Base-by-base conservation (phyloP, 2,888 invertebrate genomes). In the Pollenia labialis region DNA sequence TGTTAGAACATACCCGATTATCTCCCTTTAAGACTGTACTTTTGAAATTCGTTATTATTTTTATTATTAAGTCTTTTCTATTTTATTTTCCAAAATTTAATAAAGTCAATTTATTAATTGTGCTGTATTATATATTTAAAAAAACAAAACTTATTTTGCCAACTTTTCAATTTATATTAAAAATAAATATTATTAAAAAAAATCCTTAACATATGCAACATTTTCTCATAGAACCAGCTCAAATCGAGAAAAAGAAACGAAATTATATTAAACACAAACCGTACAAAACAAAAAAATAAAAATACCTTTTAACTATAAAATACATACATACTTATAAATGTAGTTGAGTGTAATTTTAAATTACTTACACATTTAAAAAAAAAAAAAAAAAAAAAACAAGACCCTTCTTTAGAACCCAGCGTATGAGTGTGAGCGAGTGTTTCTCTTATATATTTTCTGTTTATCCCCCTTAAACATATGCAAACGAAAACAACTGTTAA, bases 151-250 rank as follows among this genome's bases (percentile, higher is more conserved):
- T 42, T 60, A 8, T 60, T 69, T 69, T 40, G 40, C 3, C 3
- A 64, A 84, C 66, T 81, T 68, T 75, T 52, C n/a, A 58, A 52
- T 52, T 75, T 23, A 82, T 69, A 64, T 81, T 72, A 64, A 75
- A 81, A 82, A 75, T 60, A 46, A 69, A 75, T 60, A 75, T 42
- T 60, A 42, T n/a, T n/a, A 56, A 46, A 23, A 54, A n/a, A 44
- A 68, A 54, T 8, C 58, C 74, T 69, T 52, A 68, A 68, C 50
- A 71, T 71, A 77, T 77, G 68, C 74, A 44, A n/a, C 32, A 68
- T 40, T 75, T 56, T 69, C 7, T 56, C 58, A 64, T n/a, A 12
- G 42, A 23, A 68, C 23, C 14, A 81, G 50, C 18, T 52, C 18
- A 23, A 62, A 44, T 11, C n/a, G 6, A 44, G 1, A 50, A 58